Percentiles rank a stretch among this genome's conserved stretches.
Evolutionary conservation across 2,797 vertebrate species (phyloP).

Genomic region (Emydoidea blandingii): DNA sequence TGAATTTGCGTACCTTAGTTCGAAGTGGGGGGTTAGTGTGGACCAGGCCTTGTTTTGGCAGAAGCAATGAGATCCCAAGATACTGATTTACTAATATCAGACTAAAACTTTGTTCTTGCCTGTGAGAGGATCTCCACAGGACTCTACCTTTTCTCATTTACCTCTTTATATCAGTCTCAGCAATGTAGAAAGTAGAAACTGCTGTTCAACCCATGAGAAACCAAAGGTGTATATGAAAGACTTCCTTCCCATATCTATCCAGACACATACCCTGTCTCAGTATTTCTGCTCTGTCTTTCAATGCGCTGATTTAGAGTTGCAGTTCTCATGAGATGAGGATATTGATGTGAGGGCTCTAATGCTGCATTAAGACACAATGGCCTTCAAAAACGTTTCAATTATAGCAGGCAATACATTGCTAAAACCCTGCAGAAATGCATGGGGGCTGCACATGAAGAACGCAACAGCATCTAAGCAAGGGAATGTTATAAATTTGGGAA

Average conservation of each 20-base stretch:
- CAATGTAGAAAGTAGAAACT: not conserved
- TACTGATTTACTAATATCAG: accelerated
- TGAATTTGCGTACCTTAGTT: too few species aligned
- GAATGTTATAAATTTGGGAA: not conserved
- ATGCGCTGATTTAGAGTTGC: not conserved
- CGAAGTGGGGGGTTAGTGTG: too few species aligned
- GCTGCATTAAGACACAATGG: not conserved
- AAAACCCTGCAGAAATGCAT: not conserved
- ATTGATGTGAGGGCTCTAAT: not conserved
- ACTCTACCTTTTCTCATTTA: not conserved
- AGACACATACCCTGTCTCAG: constrained; percentile 2
- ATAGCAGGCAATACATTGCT: not conserved
- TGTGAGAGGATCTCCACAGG: not conserved
- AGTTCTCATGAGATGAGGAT: not conserved
- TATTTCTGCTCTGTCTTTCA: constrained; percentile 25
- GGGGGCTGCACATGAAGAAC: not conserved
- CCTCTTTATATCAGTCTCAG: not conserved
- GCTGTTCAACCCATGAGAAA: not conserved
- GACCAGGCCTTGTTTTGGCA: not conserved
- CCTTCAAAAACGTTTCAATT: not conserved
- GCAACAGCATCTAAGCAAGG: not conserved
- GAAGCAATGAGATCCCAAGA: not conserved
- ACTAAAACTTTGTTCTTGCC: accelerated
- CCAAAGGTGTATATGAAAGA: not conserved
- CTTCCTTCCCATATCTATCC: not conserved